Evolutionary conservation across 2,888 invertebrate species (phyloP).

Genomic region (Brachypalpus laphriformis): DNA sequence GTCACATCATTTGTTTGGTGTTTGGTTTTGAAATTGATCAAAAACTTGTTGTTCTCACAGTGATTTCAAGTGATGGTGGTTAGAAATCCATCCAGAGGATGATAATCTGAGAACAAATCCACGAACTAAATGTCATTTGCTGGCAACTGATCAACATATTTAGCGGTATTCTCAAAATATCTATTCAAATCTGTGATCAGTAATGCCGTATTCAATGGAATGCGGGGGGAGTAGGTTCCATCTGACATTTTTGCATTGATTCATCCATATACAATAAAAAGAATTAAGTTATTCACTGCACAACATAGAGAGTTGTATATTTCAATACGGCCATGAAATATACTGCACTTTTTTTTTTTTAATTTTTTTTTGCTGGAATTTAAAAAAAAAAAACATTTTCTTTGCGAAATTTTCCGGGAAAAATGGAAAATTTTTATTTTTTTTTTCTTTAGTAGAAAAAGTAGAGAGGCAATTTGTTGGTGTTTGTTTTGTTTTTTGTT

Average conservation of each 20-base stretch:
- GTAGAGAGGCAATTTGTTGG: slow-evolving; percentile 39
- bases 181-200: background rate
- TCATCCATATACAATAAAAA: slow-evolving; percentile 16
- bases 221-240: background rate
- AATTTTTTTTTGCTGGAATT: background rate
- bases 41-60: slow-evolving; percentile 43
- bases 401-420: slow-evolving; percentile 41
- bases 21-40: slow-evolving; percentile 44
- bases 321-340: slow-evolving; percentile 39
- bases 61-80: slow-evolving; percentile 20
- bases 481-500: slow-evolving; percentile 15
- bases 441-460: slow-evolving; percentile 32
- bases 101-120: slow-evolving; percentile 5
- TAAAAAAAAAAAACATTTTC: slow-evolving; percentile 6
- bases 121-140: slow-evolving; percentile 44
- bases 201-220: background rate
- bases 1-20: slow-evolving; percentile 70
- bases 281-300: slow-evolving; percentile 46
- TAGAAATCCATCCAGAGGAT: slow-evolving; percentile 15
- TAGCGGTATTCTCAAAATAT: background rate
- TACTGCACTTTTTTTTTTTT: slow-evolving; percentile 37
- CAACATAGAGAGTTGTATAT: slow-evolving; percentile 43
- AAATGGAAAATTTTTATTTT: slow-evolving; percentile 28
- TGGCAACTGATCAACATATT: slow-evolving; percentile 41
- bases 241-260: slow-evolving; percentile 16